phyloP scores from a whole-genome alignment of 1,140 invertebrate genomes.

The Euglossa dilemma region DNA sequence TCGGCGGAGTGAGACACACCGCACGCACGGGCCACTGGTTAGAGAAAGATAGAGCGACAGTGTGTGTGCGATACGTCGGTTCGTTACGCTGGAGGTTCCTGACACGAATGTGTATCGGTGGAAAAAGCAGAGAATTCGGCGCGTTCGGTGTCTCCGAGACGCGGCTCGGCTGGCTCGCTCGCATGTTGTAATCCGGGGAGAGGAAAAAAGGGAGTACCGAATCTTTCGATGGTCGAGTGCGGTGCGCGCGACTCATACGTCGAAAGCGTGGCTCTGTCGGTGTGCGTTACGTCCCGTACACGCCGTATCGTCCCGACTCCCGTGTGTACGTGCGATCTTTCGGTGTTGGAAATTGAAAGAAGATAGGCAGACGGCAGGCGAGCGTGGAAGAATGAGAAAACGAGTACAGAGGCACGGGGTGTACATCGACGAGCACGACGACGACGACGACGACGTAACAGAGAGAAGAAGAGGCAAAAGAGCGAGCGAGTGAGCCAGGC shows the following conservation, averaged over 20 bases:
- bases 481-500: slow-evolving; percentile 61
- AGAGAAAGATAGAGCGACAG: slow-evolving; percentile 29
- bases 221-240: slow-evolving; percentile 17
- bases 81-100: slow-evolving; percentile 27
- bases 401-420: slow-evolving; percentile 27
- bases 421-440: slow-evolving; percentile 39
- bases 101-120: slow-evolving; percentile 31
- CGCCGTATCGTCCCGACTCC: neutral
- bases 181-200: slow-evolving; percentile 23
- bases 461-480: slow-evolving; percentile 54
- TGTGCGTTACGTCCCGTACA: slow-evolving; percentile 31
- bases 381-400: slow-evolving; percentile 52
- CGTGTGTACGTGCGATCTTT: slow-evolving; percentile 20
- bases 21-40: slow-evolving; percentile 45
- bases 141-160: neutral
- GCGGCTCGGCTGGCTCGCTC: neutral
- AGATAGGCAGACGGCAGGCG: slow-evolving; percentile 33
- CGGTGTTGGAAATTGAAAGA: slow-evolving; percentile 34
- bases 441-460: slow-evolving; percentile 49
- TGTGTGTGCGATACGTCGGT: slow-evolving; percentile 36
- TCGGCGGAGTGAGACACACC: slow-evolving; percentile 17
- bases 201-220: slow-evolving; percentile 14
- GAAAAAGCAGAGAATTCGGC: neutral
- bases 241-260: slow-evolving; percentile 31
- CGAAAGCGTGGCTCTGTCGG: slow-evolving; percentile 32